These are phyloP conservation scores for Drosophila infuscata DNA, from an alignment of 2,888 invertebrate species.

Conservation along the genomic window DNA sequence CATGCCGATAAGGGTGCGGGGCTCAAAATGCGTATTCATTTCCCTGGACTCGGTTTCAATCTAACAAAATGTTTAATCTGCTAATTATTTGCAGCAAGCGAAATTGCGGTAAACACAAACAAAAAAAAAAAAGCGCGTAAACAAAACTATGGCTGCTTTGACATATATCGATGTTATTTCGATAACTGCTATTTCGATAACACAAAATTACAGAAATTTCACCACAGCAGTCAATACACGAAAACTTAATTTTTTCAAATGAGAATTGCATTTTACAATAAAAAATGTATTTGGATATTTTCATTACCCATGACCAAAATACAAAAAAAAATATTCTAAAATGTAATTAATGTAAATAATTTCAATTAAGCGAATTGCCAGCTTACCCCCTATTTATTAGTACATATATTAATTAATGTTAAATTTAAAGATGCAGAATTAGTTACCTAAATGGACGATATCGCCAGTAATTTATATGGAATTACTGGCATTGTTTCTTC, in stretches of 20 bases:
- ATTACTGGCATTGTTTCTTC: neutral
- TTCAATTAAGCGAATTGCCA: neutral
- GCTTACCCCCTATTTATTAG: neutral
- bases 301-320: neutral
- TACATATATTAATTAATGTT: neutral
- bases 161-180: constrained; percentile 16
- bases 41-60: neutral
- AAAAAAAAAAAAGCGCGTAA: constrained; percentile 15
- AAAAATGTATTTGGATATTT: neutral
- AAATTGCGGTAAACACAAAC: no score
- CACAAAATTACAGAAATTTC: neutral
- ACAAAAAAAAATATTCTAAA: neutral
- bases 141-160: neutral
- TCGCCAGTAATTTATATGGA: neutral
- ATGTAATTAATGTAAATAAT: neutral
- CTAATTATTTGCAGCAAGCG: neutral
- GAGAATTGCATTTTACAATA: neutral
- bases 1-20: constrained; percentile 75
- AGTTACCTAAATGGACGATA: neutral
- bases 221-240: neutral
- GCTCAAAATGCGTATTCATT: constrained; percentile 69
- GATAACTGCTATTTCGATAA: constrained; percentile 13
- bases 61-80: no score
- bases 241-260: neutral
- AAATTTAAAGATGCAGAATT: neutral